phyloP scores from a whole-genome alignment of 2,113 vertebrate species.

The Centropus unirufus region DNA sequence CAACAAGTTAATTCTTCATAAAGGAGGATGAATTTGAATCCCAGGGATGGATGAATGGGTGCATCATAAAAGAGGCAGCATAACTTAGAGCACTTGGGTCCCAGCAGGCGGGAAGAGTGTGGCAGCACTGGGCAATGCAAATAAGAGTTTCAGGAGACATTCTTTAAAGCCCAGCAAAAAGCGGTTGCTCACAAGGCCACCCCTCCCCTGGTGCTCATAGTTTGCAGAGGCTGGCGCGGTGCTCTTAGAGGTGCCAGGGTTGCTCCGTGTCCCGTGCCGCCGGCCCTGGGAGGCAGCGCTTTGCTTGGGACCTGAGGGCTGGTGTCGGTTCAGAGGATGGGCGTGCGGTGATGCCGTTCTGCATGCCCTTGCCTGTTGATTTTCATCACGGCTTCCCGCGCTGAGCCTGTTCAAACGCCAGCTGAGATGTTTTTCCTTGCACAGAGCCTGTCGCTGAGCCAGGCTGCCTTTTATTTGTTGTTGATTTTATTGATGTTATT shows the following conservation, averaged over 20 bases:
- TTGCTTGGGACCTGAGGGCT: too few relatives aligned
- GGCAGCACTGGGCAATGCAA: fast-evolving
- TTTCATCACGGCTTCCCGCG: not conserved
- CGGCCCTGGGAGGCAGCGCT: fast-evolving
- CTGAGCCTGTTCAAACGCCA: not conserved
- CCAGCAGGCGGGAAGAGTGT: not conserved
- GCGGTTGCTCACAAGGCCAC: fast-evolving
- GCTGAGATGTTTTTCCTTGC: not conserved
- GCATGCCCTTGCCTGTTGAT: not conserved
- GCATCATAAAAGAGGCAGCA: not conserved
- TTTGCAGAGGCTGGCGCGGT: not conserved
- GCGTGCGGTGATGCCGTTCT: fast-evolving
- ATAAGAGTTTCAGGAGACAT: not conserved
- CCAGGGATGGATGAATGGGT: not conserved
- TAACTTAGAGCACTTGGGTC: not conserved
- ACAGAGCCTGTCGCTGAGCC: not conserved
- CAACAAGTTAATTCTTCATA: constrained; percentile 72
- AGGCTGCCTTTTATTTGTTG: constrained; percentile 8
- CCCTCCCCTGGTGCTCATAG: not conserved
- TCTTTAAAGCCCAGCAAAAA: not conserved
- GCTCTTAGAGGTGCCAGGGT: not conserved
- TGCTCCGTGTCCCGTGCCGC: fast-evolving
- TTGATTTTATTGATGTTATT: constrained; percentile 42
- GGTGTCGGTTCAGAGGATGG: too few relatives aligned
- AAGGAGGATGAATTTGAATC: constrained; percentile 50